Percentiles rank a stretch among this genome's conserved stretches.
Conservation (phyloP, 2,797 vertebrate genomes). For the Scyliorhinus canicula region DNA sequence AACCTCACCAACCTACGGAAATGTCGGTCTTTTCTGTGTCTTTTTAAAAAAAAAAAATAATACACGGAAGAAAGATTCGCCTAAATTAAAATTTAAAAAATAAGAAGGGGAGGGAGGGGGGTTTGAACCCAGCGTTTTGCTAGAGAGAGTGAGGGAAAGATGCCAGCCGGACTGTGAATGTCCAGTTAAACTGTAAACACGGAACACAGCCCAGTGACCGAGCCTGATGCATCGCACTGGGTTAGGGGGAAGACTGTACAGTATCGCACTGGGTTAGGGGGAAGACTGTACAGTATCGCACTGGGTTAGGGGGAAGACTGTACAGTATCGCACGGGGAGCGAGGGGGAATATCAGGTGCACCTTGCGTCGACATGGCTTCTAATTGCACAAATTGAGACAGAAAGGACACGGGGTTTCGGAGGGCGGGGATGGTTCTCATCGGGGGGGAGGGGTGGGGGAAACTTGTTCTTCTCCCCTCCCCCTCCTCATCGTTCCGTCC, state of each 20-base stretch:
- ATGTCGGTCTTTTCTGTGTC: no score
- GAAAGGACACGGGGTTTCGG: neutral
- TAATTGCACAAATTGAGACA: neutral
- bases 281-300: no score
- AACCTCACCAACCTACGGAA: neutral
- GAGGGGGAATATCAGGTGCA: no score
- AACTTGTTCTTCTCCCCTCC: no score
- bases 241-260: no score
- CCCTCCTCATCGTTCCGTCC: no score
- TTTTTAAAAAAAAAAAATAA: neutral
- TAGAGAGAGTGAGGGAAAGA: no score
- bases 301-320: no score
- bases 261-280: no score
- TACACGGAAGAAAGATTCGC: neutral
- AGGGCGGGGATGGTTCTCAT: neutral
- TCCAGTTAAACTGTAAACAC: slow-evolving; percentile 7
- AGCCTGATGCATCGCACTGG: neutral
- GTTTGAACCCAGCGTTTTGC: neutral
- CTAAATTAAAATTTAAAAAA: slow-evolving; percentile 4
- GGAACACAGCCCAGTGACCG: neutral
- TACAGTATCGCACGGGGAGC: neutral
- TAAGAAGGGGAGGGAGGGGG: neutral
- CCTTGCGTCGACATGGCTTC: neutral
- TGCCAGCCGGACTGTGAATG: neutral
- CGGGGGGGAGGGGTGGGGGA: neutral